phyloP scores from a whole-genome alignment of 2,113 vertebrate species.

The Anser brachyrhynchus region DNA sequence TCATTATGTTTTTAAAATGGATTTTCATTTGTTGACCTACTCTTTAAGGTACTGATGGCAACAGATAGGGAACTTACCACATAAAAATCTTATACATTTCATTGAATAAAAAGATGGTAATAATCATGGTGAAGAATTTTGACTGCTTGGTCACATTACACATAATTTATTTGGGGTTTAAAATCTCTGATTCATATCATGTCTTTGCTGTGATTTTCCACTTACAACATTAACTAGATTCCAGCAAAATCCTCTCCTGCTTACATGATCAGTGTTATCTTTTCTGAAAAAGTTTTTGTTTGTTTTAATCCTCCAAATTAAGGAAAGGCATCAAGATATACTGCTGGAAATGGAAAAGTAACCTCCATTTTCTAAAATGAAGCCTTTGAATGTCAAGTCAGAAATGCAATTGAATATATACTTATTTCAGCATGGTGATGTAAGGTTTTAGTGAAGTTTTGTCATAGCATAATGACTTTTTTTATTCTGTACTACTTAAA shows the following conservation, averaged over 20 bases:
- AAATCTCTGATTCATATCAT: background rate
- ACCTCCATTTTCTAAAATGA: background rate
- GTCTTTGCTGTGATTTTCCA: background rate
- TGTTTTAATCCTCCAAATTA: background rate
- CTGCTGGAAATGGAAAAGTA: background rate
- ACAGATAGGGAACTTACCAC: background rate
- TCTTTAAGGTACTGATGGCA: background rate
- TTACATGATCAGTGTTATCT: background rate
- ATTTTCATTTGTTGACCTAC: background rate
- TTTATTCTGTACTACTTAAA: background rate
- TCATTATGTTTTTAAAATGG: background rate
- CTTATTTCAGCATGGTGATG: background rate
- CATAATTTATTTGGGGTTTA: background rate
- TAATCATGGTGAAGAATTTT: background rate
- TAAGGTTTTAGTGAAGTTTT: conserved; percentile 46
- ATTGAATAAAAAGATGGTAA: conserved; percentile 40
- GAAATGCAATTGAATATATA: background rate
- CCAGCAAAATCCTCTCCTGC: background rate
- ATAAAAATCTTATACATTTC: conserved; percentile 20
- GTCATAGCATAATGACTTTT: background rate
- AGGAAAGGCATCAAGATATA: background rate
- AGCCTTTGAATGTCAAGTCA: background rate
- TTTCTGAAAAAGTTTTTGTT: background rate
- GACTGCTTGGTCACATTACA: background rate
- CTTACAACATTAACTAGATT: background rate